Evolutionary conservation across 2,888 invertebrate genomes (phyloP).

Genomic region (Chrysotoxum bicinctum): DNA sequence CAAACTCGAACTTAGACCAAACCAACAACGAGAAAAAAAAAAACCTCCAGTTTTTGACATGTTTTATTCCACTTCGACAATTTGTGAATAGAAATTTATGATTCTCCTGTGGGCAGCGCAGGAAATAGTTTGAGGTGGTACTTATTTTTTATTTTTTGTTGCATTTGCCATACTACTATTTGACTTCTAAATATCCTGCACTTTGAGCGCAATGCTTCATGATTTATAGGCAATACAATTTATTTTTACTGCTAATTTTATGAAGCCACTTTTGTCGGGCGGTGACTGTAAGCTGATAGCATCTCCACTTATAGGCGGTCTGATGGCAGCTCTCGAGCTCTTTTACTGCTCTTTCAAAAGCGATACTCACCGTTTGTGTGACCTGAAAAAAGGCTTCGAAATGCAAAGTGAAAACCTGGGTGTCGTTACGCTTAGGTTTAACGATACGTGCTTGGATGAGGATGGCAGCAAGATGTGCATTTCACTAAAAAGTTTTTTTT

Average conservation of each 20-base stretch:
- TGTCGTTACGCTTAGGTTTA: constrained; percentile 18
- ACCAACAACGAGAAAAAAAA: not conserved
- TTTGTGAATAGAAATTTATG: constrained; percentile 45
- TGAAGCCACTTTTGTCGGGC: constrained; percentile 44
- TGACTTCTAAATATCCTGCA: constrained; percentile 33
- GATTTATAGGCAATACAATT: constrained; percentile 56
- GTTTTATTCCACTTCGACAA: constrained; percentile 58
- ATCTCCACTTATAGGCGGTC: constrained; percentile 11
- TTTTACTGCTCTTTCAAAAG: constrained; percentile 23
- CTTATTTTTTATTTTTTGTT: not conserved
- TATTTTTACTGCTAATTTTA: constrained; percentile 67
- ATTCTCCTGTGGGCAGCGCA: constrained; percentile 8
- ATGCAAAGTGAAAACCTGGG: constrained; percentile 39
- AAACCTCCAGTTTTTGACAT: constrained; percentile 7
- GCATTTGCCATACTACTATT: constrained; percentile 6
- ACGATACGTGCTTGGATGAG: constrained; percentile 42
- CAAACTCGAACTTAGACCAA: constrained; percentile 29
- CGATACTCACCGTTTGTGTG: not conserved
- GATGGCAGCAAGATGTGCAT: constrained; percentile 12
- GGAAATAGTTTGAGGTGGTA: constrained; percentile 16
- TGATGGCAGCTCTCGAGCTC: not conserved
- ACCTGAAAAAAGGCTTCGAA: constrained; percentile 38
- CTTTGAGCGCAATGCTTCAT: constrained; percentile 37
- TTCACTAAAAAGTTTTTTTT: constrained; percentile 12
- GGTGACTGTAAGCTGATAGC: constrained; percentile 2